Evolutionary conservation across 2,888 invertebrate species (phyloP), one percentile per base, ranked within the genome.

Genomic region (Orthosia gracilis): DNA sequence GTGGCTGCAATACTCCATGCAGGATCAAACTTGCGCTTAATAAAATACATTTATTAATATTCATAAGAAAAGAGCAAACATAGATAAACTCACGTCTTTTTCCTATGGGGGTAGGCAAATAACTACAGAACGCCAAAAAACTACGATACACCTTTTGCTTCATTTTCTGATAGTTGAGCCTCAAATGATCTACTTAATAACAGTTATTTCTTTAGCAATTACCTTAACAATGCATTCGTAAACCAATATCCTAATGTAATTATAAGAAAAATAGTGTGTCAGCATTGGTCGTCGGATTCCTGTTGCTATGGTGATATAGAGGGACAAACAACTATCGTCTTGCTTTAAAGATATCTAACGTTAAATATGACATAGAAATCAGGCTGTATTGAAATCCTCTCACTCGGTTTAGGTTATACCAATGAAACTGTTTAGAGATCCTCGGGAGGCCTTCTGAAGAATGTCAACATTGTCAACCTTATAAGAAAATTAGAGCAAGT

Each of bases 231-330:
- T 47, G 21, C 45, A 64, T 70, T 52, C 23, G 4, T 68, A 64
- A 70, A 63, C 15, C 54, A 69, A 83, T 65, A 83, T 54, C 17
- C 3, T 62, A 68, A 84, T 80, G 50, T 80, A 17, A 65, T 67
- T 61, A 47, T 50, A 47, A 1, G 13, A 52, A 54, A n/a, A 62
- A 31, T 80, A 45, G 18, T 73, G 31, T 54, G 68, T 62, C 61
- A 65, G 52, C 54, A 52, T 69, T 62, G 26, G 65, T 73, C 57
- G 13, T 65, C 7, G 5, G 13, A 55, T 31, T 67, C 21, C 26
- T n/a, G 74, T 84, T 84, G 50, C 65, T 59, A 73, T 80, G 47
- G 84, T 21, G 40, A 79, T 45, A 47, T 12, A 59, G 17, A 26
- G 15, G 55, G 49, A n/a, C 63, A 67, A 73, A 78, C 62, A 78